Conservation (phyloP, 2,113 vertebrate species). For the Bucco capensis region DNA sequence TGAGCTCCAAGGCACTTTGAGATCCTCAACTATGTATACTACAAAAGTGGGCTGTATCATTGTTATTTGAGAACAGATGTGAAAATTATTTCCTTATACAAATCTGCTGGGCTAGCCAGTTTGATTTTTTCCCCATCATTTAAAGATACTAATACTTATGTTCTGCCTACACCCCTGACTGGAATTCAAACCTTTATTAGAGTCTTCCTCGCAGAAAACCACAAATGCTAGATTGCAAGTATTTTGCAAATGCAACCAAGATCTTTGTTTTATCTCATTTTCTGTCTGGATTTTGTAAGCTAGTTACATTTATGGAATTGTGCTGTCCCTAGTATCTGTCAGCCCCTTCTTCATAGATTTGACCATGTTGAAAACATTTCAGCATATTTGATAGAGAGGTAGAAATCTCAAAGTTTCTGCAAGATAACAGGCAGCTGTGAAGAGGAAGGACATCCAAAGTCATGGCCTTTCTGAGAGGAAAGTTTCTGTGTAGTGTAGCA, state of each 20-base stretch:
- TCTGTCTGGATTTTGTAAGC: neutral
- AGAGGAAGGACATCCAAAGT: neutral
- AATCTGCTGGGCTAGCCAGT: neutral
- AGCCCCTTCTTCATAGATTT: neutral
- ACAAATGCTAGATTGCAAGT: neutral
- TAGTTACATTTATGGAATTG: neutral
- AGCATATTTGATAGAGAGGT: neutral
- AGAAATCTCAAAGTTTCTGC: neutral
- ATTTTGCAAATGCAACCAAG: slow-evolving; percentile 11
- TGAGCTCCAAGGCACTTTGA: neutral
- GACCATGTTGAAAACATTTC: neutral
- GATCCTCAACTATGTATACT: neutral
- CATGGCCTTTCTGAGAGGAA: neutral
- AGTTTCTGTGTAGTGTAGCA: neutral
- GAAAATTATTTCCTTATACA: neutral
- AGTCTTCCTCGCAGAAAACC: neutral
- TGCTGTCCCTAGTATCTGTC: neutral
- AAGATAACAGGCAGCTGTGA: neutral
- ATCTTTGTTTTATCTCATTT: neutral
- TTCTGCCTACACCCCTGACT: neutral
- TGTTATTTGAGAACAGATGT: neutral
- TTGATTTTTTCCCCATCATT: neutral
- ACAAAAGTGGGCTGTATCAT: neutral
- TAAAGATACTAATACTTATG: neutral
- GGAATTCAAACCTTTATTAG: slow-evolving; percentile 38